Percentiles rank a stretch among this genome's conserved stretches.
phyloP scores from a whole-genome alignment of 2,113 vertebrate genomes.

The Eclectus roratus region DNA sequence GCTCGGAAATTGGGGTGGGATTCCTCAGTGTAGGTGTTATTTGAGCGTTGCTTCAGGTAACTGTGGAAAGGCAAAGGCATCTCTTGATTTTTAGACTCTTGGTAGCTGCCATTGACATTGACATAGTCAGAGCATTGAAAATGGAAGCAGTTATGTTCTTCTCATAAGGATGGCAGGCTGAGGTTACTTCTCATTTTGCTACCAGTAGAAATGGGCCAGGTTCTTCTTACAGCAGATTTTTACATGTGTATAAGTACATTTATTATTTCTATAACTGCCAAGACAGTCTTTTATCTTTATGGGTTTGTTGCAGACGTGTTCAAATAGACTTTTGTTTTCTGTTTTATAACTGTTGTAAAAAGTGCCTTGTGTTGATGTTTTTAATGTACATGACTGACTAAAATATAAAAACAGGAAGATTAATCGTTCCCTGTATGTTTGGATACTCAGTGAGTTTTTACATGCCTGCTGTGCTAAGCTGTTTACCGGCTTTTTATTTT shows the following conservation, averaged over 20 bases:
- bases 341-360: constrained; percentile 35
- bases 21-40: background rate
- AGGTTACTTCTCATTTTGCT: background rate
- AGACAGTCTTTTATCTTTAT: constrained; percentile 28
- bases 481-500: constrained; percentile 37
- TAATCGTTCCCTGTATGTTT: background rate
- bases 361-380: background rate
- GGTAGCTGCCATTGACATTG: background rate
- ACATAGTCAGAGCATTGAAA: background rate
- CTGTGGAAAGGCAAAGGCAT: background rate
- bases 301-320: constrained; percentile 23
- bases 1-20: fast-evolving
- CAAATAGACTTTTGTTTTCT: constrained; percentile 14
- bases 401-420: constrained; percentile 19
- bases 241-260: background rate
- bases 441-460: constrained; percentile 4
- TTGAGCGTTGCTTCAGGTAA: background rate
- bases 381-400: background rate
- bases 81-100: fast-evolving
- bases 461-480: background rate
- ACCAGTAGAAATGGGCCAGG: background rate
- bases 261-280: constrained; percentile 6
- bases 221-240: background rate
- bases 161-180: background rate
- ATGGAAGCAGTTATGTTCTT: background rate